Evolutionary conservation across 1,140 invertebrate species (phyloP).

Genomic region (Bathynomus jamesi): DNA sequence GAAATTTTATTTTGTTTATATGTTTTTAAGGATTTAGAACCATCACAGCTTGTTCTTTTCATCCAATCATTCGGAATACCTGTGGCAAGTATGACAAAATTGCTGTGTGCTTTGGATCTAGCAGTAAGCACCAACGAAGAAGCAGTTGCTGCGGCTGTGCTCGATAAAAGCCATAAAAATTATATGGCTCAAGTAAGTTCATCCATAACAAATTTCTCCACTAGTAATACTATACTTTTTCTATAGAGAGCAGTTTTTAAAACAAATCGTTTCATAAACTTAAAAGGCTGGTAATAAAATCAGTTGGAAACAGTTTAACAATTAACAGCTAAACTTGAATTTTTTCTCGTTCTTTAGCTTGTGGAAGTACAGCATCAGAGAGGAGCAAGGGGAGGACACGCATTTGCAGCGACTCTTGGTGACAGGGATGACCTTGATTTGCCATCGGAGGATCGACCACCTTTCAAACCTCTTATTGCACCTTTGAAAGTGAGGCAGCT

Average conservation of each 20-base stretch:
- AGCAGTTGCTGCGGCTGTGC: constrained; percentile 61
- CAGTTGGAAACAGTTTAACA: neutral
- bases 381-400: constrained; percentile 71
- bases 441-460: neutral
- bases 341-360: constrained; percentile 43
- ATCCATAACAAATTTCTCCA: neutral
- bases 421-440: neutral
- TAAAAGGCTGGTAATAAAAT: neutral
- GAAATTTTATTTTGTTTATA: no score
- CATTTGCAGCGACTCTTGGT: constrained; percentile 40
- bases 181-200: constrained; percentile 68
- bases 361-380: constrained; percentile 79
- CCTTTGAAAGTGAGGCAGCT: neutral
- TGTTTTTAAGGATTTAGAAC: constrained; percentile 59
- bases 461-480: neutral
- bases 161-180: constrained; percentile 59
- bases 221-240: neutral
- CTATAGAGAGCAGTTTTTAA: neutral
- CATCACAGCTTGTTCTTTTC: constrained; percentile 83
- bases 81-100: constrained; percentile 74
- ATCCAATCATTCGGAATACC: constrained; percentile 95
- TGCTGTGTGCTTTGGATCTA: constrained; percentile 64
- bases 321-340: neutral
- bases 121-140: constrained; percentile 59
- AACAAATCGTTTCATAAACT: neutral